A percentile compares a stretch with the other conserved stretches of the same genome.
Evolutionary conservation across 2,888 invertebrate genomes (phyloP).

Genomic region (Drosophila melanocephala): DNA sequence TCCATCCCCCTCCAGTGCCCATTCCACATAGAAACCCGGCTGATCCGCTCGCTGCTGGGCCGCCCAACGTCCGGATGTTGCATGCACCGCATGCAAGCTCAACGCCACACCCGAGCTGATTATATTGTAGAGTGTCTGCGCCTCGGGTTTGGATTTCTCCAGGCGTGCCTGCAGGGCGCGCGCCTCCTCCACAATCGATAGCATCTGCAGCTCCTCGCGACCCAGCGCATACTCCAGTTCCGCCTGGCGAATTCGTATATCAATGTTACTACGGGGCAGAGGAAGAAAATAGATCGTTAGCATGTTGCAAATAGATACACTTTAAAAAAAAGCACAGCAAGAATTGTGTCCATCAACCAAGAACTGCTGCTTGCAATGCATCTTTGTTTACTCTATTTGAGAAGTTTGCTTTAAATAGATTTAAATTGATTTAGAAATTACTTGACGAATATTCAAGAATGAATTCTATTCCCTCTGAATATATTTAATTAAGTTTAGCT

Average conservation of each 20-base stretch:
- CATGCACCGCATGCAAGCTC: conserved; percentile 89
- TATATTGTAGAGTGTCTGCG: conserved; percentile 86
- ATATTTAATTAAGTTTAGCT: too few relatives aligned
- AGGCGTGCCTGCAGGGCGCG: conserved; percentile 92
- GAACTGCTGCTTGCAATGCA: background rate
- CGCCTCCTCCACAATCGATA: conserved; percentile 93
- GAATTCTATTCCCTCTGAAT: too few relatives aligned
- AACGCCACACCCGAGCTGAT: conserved; percentile 85
- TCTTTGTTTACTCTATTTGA: background rate
- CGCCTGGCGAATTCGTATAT: conserved; percentile 95
- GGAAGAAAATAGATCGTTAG: background rate
- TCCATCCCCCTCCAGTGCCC: conserved; percentile 92
- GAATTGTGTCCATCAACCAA: background rate
- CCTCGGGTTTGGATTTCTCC: conserved; percentile 88
- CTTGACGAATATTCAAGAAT: too few relatives aligned
- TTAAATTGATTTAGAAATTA: background rate
- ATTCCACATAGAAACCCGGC: conserved; percentile 91
- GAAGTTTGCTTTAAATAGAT: background rate
- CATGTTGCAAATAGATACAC: background rate
- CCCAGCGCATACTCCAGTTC: conserved; percentile 95
- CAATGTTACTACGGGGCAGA: conserved; percentile 90
- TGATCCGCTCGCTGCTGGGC: conserved; percentile 89
- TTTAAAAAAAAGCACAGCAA: background rate
- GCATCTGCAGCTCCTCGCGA: conserved; percentile 93
- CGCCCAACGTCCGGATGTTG: conserved; percentile 90